phyloP scores from a whole-genome alignment of 2,113 vertebrate genomes.

The Macheiramphus alcinus region DNA sequence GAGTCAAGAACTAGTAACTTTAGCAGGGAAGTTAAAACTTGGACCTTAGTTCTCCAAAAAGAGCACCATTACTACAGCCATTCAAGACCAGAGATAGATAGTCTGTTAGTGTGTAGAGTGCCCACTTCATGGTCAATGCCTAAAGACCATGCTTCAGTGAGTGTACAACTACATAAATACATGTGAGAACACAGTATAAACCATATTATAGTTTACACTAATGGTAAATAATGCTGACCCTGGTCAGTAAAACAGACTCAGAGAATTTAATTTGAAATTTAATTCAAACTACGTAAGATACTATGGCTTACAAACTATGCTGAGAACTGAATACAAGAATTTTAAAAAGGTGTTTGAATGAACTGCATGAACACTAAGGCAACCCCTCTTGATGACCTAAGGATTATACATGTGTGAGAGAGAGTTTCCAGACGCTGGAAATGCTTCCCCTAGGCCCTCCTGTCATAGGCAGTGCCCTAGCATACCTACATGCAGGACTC shows the following conservation, averaged over 20 bases:
- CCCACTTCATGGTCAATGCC: background rate
- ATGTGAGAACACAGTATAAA: background rate
- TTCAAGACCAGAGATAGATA: background rate
- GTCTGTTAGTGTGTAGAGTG: background rate
- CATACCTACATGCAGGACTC: background rate
- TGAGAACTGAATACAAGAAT: background rate
- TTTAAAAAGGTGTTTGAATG: background rate
- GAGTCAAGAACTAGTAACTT: background rate
- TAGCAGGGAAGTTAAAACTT: background rate
- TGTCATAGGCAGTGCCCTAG: background rate
- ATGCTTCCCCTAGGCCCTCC: background rate
- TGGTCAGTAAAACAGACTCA: background rate
- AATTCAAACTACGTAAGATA: background rate
- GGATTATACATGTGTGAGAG: fast-evolving
- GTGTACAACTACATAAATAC: background rate
- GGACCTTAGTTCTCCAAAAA: background rate
- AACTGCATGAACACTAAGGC: background rate
- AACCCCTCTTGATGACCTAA: background rate
- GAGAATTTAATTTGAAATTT: background rate
- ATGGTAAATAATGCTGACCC: background rate
- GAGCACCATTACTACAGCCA: background rate
- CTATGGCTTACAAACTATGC: too few species aligned
- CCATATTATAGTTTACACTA: fast-evolving
- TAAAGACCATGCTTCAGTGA: background rate
- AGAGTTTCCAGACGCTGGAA: background rate